Percentiles rank a stretch among this genome's conserved stretches.
Evolutionary conservation across 1,140 invertebrate species (phyloP).

Genomic region (Drosophila navojoa): DNA sequence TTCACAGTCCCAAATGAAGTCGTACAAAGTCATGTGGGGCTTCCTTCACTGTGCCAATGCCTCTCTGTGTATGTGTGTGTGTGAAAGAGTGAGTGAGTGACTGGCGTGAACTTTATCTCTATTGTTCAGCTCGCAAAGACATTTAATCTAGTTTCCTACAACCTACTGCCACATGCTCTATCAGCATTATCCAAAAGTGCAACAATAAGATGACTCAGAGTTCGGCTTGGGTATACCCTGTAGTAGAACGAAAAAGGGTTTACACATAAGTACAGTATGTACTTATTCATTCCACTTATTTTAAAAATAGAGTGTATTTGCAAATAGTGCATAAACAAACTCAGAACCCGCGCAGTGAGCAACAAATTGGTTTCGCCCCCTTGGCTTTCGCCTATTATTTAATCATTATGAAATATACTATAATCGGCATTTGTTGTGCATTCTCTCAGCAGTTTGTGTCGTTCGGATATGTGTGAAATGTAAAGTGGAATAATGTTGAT

Average conservation of each 20-base stretch:
- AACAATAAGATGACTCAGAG: background rate
- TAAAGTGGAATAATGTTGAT: background rate
- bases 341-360: background rate
- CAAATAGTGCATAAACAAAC: background rate
- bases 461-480: background rate
- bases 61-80: constrained; percentile 6
- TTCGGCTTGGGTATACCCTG: background rate
- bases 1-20: constrained; percentile 41
- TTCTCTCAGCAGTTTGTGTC: background rate
- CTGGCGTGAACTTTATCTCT: background rate
- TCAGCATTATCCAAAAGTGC: no score
- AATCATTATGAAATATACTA: background rate
- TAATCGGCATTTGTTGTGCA: background rate
- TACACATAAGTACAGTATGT: no score
- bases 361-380: background rate
- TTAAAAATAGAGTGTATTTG: background rate
- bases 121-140: background rate
- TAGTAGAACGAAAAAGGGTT: background rate
- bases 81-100: background rate
- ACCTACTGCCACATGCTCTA: background rate
- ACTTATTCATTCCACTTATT: background rate
- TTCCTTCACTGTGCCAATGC: constrained; percentile 27
- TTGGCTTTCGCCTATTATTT: background rate
- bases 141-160: constrained; percentile 3
- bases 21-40: constrained; percentile 64